Conservation (phyloP, 2,888 invertebrate genomes). For the Drosophila neotestacea region DNA sequence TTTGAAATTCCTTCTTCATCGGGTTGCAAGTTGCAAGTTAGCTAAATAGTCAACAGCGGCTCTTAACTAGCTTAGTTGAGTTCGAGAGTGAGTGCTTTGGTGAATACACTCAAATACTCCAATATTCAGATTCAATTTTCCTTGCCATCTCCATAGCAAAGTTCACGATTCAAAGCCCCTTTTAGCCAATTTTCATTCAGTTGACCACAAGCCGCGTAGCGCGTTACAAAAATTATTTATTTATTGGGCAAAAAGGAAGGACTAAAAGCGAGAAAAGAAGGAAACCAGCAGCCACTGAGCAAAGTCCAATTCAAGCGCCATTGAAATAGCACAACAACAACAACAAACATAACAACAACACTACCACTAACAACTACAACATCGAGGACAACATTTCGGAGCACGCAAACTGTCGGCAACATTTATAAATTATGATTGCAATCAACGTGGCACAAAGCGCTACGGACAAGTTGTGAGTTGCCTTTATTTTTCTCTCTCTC, state of each 20-base stretch:
- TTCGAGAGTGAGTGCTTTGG: background rate
- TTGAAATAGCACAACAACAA: constrained; percentile 10
- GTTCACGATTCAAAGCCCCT: constrained; percentile 23
- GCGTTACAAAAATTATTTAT: constrained; percentile 62
- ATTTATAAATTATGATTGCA: constrained; percentile 81
- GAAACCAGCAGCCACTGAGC: constrained; percentile 10
- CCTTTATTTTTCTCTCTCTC: constrained; percentile 6
- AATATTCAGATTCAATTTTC: constrained; percentile 34
- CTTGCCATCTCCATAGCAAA: background rate
- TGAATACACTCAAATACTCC: background rate
- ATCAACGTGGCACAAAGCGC: constrained; percentile 76
- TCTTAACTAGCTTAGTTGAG: constrained; percentile 7
- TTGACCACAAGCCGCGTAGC: constrained; percentile 8
- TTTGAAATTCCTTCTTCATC: constrained; percentile 9
- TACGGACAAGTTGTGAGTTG: constrained; percentile 43
- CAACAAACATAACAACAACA: constrained; percentile 7
- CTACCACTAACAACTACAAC: constrained; percentile 15
- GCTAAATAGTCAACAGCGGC: constrained; percentile 19
- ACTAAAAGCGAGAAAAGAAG: background rate
- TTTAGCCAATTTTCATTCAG: constrained; percentile 16
- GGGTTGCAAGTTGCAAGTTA: constrained; percentile 17
- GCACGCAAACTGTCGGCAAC: constrained; percentile 75
- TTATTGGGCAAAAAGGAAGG: constrained; percentile 45
- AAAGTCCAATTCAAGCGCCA: constrained; percentile 37
- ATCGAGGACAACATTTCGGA: constrained; percentile 36